A percentile compares a stretch with the other conserved stretches of the same genome.
Evolutionary conservation across 1,140 invertebrate species (phyloP).

Genomic region (Hyles vespertilio): DNA sequence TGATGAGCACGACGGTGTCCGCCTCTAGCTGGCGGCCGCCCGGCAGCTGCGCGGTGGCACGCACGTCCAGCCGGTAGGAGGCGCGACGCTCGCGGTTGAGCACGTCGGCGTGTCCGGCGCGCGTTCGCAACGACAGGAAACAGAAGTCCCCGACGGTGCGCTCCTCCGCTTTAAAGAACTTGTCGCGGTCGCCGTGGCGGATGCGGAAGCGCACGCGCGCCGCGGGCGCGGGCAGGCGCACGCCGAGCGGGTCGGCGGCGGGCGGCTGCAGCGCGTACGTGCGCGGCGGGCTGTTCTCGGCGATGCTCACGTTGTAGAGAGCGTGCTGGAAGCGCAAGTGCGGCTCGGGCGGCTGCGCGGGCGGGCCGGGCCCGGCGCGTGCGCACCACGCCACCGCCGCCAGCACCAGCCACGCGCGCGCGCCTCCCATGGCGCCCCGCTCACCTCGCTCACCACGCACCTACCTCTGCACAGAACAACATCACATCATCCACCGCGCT

Average conservation of each 20-base stretch:
- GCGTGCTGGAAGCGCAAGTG: conserved; percentile 80
- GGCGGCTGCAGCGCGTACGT: conserved; percentile 81
- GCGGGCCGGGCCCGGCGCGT: conserved; percentile 37
- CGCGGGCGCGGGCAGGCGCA: conserved; percentile 63
- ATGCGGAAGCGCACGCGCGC: conserved; percentile 88
- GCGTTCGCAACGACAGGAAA: conserved; percentile 91
- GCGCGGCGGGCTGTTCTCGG: conserved; percentile 93
- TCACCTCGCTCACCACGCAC: too few species aligned
- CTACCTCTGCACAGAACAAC: too few species aligned
- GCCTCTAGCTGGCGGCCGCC: conserved; percentile 81
- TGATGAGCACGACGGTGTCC: conserved; percentile 86
- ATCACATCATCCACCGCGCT: too few species aligned
- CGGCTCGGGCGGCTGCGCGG: conserved; percentile 18
- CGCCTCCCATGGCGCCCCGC: conserved; percentile 35
- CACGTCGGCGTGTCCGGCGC: conserved; percentile 88
- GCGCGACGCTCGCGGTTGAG: conserved; percentile 94
- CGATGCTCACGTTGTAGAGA: conserved; percentile 92
- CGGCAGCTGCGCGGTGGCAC: conserved; percentile 80
- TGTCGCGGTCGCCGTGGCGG: conserved; percentile 88
- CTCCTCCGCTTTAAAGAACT: conserved; percentile 95
- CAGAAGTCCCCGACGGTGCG: conserved; percentile 93
- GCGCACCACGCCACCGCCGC: conserved; percentile 42
- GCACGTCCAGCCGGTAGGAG: conserved; percentile 87
- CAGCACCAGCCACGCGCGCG: conserved; percentile 58
- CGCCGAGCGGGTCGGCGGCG: conserved; percentile 76